Conservation (phyloP, 2,888 invertebrate species). For the Philhelius pedissequus region DNA sequence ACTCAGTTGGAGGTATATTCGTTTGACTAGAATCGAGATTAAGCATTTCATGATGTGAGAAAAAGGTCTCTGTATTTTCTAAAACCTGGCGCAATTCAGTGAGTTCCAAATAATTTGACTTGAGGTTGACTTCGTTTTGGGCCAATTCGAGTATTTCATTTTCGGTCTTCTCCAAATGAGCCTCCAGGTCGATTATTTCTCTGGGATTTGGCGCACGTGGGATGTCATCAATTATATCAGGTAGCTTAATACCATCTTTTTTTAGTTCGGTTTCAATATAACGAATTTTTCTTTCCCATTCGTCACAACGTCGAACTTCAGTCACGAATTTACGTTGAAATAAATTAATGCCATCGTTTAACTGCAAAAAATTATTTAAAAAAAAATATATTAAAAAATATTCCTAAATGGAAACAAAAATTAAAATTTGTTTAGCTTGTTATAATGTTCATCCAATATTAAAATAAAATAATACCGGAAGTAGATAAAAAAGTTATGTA, state of each 20-base stretch:
- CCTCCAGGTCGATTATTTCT: slow-evolving; percentile 88
- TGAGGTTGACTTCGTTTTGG: slow-evolving; percentile 93
- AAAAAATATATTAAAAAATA: background rate
- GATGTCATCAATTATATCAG: slow-evolving; percentile 81
- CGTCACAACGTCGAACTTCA: slow-evolving; percentile 91
- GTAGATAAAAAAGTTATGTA: too few species aligned
- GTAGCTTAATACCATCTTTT: slow-evolving; percentile 86
- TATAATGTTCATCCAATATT: too few species aligned
- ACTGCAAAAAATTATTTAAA: slow-evolving; percentile 79
- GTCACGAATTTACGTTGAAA: slow-evolving; percentile 92
- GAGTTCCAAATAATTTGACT: slow-evolving; percentile 94
- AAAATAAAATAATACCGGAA: too few species aligned
- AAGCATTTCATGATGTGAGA: slow-evolving; percentile 75
- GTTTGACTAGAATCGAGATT: slow-evolving; percentile 80
- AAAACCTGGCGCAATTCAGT: slow-evolving; percentile 94
- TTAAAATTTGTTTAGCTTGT: background rate
- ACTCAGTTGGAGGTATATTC: slow-evolving; percentile 85
- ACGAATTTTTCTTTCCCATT: slow-evolving; percentile 89
- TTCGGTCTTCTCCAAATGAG: slow-evolving; percentile 96
- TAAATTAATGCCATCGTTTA: slow-evolving; percentile 87
- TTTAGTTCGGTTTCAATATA: slow-evolving; percentile 89
- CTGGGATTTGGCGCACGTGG: slow-evolving; percentile 87
- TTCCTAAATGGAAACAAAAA: background rate
- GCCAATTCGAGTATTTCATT: slow-evolving; percentile 96
- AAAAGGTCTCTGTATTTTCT: slow-evolving; percentile 88